Conservation (phyloP, 2,888 invertebrate genomes). For the Cabera pusaria region DNA sequence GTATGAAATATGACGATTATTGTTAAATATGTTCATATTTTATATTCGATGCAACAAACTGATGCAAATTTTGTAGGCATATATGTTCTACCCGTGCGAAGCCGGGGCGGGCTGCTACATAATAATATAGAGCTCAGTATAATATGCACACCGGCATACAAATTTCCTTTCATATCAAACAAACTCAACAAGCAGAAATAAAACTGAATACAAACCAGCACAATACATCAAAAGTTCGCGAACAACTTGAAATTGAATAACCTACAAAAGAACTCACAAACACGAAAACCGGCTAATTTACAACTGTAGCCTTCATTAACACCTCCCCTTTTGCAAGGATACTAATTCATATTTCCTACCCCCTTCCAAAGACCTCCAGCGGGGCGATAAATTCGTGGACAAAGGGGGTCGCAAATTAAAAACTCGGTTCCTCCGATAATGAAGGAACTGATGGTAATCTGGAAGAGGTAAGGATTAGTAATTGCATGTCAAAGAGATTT, state of each 20-base stretch:
- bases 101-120: too few species aligned
- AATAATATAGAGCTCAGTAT: too few species aligned
- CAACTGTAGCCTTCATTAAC: constrained; percentile 53
- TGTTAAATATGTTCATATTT: too few species aligned
- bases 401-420: constrained; percentile 75
- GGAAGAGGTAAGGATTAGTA: constrained; percentile 38
- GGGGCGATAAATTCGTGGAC: constrained; percentile 68
- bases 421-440: constrained; percentile 63
- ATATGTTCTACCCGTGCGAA: too few species aligned
- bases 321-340: constrained; percentile 51
- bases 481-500: too few species aligned
- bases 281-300: constrained; percentile 35
- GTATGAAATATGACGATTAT: too few species aligned
- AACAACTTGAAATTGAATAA: constrained; percentile 11
- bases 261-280: constrained; percentile 5
- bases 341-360: constrained; percentile 72
- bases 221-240: constrained; percentile 2
- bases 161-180: too few species aligned
- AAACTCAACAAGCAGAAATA: too few species aligned
- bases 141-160: too few species aligned
- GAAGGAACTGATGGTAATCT: constrained; percentile 41
- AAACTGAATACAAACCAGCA: background rate
- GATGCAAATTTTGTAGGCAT: too few species aligned
- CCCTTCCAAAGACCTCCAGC: constrained; percentile 58
- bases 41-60: too few species aligned